Percentiles rank a stretch among this genome's conserved stretches.
Conservation (phyloP, 2,797 vertebrate species). For the Mycteria americana region DNA sequence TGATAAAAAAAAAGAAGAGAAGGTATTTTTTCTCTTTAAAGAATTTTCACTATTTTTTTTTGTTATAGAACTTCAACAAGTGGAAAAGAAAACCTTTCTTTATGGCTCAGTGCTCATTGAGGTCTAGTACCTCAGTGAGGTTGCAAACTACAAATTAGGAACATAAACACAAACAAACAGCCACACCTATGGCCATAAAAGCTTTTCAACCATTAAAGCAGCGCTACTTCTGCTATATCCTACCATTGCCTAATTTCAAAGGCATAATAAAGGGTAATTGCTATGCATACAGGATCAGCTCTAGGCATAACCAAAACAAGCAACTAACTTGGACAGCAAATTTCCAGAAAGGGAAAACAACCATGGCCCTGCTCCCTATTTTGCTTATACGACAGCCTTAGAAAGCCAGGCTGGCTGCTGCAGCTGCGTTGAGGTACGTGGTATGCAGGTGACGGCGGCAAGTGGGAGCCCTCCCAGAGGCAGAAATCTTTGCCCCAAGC, state of each 20-base stretch:
- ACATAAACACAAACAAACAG: slow-evolving; percentile 31
- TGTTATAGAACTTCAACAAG: not conserved
- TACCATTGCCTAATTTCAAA: slow-evolving; percentile 54
- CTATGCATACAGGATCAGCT: slow-evolving; percentile 25
- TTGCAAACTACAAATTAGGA: slow-evolving; percentile 48
- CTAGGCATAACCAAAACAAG: slow-evolving; percentile 55
- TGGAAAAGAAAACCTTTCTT: not conserved
- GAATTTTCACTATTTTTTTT: not conserved
- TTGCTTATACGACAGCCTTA: slow-evolving; percentile 2
- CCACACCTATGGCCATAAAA: slow-evolving; percentile 60
- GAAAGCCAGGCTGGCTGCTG: not conserved
- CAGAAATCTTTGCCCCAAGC: not conserved
- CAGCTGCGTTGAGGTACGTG: not conserved
- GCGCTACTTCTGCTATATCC: not conserved
- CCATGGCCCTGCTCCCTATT: not conserved
- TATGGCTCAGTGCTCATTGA: slow-evolving; percentile 15
- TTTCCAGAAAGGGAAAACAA: slow-evolving; percentile 30
- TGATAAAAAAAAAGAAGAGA: not conserved
- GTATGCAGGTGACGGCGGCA: not conserved
- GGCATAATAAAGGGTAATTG: slow-evolving; percentile 45
- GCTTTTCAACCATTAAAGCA: slow-evolving; percentile 55
- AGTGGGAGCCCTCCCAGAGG: not conserved
- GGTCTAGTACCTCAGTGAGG: slow-evolving; percentile 44
- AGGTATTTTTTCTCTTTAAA: not conserved
- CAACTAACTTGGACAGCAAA: slow-evolving; percentile 17